phyloP scores from a whole-genome alignment of 2,113 vertebrate genomes.

The Plecotus auritus region DNA sequence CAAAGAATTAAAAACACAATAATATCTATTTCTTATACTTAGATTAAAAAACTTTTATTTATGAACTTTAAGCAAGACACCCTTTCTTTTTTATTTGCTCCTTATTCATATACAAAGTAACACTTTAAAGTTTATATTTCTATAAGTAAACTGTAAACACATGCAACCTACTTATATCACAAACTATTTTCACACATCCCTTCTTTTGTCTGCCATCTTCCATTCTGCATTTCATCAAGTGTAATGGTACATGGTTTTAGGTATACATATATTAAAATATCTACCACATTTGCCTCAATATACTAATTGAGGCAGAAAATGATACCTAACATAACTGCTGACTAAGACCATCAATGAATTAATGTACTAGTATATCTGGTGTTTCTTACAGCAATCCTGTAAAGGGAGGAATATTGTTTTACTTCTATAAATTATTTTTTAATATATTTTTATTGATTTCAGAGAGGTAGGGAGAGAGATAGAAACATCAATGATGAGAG shows the following conservation, averaged over 20 bases:
- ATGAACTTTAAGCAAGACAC: not conserved
- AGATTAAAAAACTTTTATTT: not conserved
- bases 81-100: not conserved
- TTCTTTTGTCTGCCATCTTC: not conserved
- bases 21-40: not conserved
- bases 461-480: no score
- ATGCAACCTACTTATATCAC: not conserved
- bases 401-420: not conserved
- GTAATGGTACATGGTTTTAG: not conserved
- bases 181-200: not conserved
- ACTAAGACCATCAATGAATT: not conserved
- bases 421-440: not conserved
- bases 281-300: not conserved
- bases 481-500: no score
- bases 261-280: not conserved
- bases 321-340: not conserved
- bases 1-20: slow-evolving; percentile 17
- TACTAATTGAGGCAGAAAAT: not conserved
- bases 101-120: not conserved
- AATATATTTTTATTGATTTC: no score
- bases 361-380: not conserved
- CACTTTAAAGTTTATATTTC: not conserved
- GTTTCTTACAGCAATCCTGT: not conserved
- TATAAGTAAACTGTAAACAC: not conserved
- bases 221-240: not conserved